A percentile compares a stretch with the other conserved stretches of the same genome.
phyloP scores from a whole-genome alignment of 2,888 invertebrate species.

The Macrophya alboannulata region DNA sequence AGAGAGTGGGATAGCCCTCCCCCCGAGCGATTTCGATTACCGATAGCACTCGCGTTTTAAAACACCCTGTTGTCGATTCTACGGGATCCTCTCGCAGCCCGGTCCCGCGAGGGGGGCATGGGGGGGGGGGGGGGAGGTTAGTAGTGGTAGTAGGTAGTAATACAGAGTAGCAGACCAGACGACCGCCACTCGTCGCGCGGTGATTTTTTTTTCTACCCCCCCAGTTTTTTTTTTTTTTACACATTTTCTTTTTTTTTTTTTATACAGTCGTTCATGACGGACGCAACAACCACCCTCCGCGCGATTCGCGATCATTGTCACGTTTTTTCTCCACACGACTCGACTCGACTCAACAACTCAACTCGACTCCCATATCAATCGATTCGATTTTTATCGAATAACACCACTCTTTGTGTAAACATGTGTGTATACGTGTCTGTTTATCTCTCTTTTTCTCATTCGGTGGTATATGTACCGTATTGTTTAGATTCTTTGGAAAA shows the following conservation, averaged over 20 bases:
- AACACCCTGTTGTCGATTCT: conserved; percentile 56
- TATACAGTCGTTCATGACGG: conserved; percentile 22
- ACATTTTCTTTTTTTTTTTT: conserved; percentile 30
- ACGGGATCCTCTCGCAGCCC: conserved; percentile 20
- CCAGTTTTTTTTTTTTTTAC: conserved; percentile 38
- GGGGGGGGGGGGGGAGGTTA: too few relatives aligned
- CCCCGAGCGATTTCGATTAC: conserved; percentile 77
- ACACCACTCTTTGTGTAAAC: not conserved
- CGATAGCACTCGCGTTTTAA: conserved; percentile 74
- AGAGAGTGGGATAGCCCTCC: conserved; percentile 3
- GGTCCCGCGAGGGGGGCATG: too few relatives aligned
- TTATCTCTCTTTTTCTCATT: not conserved
- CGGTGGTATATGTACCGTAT: not conserved
- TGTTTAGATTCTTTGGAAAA: not conserved
- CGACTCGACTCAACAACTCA: not conserved
- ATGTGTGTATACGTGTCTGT: not conserved
- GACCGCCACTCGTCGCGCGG: conserved; percentile 14
- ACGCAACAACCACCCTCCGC: not conserved
- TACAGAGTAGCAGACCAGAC: conserved; percentile 3
- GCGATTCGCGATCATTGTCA: conserved; percentile 13
- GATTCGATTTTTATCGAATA: conserved; percentile 5
- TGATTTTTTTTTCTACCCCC: conserved; percentile 9
- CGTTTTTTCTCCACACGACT: not conserved
- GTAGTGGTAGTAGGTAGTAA: not conserved
- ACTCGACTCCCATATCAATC: not conserved